Evolutionary conservation across 2,888 invertebrate genomes (phyloP).

Genomic region (Eupithecia subfuscata): DNA sequence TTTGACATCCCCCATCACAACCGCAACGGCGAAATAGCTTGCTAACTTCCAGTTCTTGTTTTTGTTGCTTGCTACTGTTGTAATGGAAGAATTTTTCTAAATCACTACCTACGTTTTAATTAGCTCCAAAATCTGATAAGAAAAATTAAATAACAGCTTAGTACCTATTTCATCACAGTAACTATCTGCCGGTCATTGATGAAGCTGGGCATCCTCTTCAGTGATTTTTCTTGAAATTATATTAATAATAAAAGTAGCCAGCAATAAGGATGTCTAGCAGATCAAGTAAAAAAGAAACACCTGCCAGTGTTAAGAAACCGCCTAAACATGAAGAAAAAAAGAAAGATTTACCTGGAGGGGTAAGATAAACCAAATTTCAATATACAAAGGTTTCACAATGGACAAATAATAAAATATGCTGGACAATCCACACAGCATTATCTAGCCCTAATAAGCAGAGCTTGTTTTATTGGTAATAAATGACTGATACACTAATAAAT

Average conservation of each 20-base stretch:
- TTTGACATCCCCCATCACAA: no score
- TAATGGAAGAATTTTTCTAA: no score
- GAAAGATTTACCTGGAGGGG: constrained; percentile 7
- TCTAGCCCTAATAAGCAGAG: no score
- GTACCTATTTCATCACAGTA: not conserved
- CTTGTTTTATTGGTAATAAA: no score
- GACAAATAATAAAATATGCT: no score
- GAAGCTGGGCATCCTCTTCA: not conserved
- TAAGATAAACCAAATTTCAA: constrained; percentile 7
- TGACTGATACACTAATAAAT: no score
- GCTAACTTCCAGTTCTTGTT: no score
- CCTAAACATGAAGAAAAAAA: constrained; percentile 18
- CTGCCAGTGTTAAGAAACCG: not conserved
- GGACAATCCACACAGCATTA: no score
- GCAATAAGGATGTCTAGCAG: constrained; percentile 24
- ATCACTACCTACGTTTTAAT: no score
- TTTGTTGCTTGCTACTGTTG: no score
- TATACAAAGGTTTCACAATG: no score
- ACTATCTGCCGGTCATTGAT: not conserved
- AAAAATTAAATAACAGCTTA: not conserved
- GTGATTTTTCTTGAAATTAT: not conserved
- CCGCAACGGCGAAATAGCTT: no score
- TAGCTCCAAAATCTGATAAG: not conserved
- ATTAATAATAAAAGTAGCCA: not conserved
- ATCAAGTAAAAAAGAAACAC: constrained; percentile 18